phyloP scores from a whole-genome alignment of 2,888 invertebrate species.

The Nematopogon swammerdamellus region DNA sequence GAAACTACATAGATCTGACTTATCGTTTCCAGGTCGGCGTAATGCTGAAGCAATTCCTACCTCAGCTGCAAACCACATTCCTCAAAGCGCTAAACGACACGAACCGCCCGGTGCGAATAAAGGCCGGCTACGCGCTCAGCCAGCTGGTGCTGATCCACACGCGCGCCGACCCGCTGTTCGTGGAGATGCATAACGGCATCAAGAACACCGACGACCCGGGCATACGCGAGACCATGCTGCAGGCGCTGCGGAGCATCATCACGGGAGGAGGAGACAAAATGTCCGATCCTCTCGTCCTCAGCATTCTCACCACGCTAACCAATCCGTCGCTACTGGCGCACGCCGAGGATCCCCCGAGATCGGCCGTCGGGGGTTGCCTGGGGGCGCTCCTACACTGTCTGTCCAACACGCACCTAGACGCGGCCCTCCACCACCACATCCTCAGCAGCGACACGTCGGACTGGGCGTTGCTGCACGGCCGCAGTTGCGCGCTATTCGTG shows the following conservation, averaged over 20 bases:
- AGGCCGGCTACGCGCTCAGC: slow-evolving; percentile 84
- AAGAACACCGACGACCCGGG: slow-evolving; percentile 81
- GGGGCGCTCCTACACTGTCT: slow-evolving; percentile 81
- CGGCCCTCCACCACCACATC: slow-evolving; percentile 71
- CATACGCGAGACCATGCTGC: slow-evolving; percentile 89
- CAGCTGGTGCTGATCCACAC: slow-evolving; percentile 89
- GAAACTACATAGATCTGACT: too few species aligned
- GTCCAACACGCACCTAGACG: slow-evolving; percentile 68
- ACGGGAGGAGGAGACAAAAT: slow-evolving; percentile 86
- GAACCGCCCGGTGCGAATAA: slow-evolving; percentile 81
- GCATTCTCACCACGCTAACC: slow-evolving; percentile 66
- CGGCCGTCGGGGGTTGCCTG: slow-evolving; percentile 84
- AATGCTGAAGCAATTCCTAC: slow-evolving; percentile 95
- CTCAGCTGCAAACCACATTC: slow-evolving; percentile 98
- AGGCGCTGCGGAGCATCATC: slow-evolving; percentile 83
- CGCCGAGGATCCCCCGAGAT: slow-evolving; percentile 77
- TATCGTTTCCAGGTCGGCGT: slow-evolving; percentile 69
- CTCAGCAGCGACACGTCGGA: slow-evolving; percentile 64
- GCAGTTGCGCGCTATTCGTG: slow-evolving; percentile 80
- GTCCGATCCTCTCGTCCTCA: slow-evolving; percentile 74
- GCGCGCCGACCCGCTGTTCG: slow-evolving; percentile 91
- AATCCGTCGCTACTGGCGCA: slow-evolving; percentile 61
- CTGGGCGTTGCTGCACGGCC: slow-evolving; percentile 75
- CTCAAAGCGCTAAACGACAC: slow-evolving; percentile 92
- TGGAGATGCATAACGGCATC: slow-evolving; percentile 85